phyloP scores from a whole-genome alignment of 2,888 invertebrate genomes.

The Physocephala rufipes region DNA sequence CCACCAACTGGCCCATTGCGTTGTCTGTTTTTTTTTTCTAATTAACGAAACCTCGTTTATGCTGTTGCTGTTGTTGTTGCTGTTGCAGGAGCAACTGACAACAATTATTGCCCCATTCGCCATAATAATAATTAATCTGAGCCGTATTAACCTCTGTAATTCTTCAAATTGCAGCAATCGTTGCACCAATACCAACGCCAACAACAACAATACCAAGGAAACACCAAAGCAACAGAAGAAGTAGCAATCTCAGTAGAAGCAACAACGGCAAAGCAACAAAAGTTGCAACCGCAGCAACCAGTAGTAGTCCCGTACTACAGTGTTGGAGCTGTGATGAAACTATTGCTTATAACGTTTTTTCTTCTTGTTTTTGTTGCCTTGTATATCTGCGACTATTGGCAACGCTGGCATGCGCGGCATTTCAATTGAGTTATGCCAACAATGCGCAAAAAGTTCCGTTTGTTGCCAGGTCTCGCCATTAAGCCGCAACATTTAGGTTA shows the following conservation, averaged over 20 bases:
- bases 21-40: not conserved
- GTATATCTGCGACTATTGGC: not conserved
- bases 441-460: conserved; percentile 22
- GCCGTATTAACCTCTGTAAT: conserved; percentile 38
- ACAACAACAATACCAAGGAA: too few relatives aligned
- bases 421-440: conserved; percentile 56
- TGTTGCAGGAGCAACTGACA: not conserved
- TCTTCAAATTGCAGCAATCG: conserved; percentile 19
- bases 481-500: not conserved
- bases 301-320: not conserved
- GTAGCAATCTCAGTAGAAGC: not conserved
- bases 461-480: not conserved
- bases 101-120: conserved; percentile 17
- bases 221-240: not conserved
- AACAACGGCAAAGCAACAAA: too few relatives aligned
- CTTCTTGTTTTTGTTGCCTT: not conserved
- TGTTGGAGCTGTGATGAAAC: conserved; percentile 24
- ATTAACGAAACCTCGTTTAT: conserved; percentile 7
- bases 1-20: not conserved
- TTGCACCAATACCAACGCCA: not conserved
- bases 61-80: conserved; percentile 3
- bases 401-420: conserved; percentile 47
- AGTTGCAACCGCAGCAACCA: too few relatives aligned
- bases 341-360: not conserved
- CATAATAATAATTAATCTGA: conserved; percentile 29